These are phyloP conservation scores for Tryphoninae sp. DNA, from an alignment of 2,888 invertebrate genomes.

Conservation along the genomic window DNA sequence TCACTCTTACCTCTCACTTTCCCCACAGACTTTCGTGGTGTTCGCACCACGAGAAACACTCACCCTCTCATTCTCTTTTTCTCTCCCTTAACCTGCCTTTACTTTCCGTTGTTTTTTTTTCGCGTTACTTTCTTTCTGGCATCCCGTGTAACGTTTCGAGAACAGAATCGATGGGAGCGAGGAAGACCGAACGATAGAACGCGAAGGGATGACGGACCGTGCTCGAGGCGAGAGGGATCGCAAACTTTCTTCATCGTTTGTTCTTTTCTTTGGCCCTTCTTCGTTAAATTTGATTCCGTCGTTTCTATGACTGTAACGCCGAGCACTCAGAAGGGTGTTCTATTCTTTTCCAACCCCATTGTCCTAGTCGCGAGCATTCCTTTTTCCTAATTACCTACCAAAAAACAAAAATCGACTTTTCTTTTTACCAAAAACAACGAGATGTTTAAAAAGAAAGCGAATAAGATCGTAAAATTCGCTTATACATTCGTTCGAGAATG, in stretches of 20 bases:
- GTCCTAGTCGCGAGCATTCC: not conserved
- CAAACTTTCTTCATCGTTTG: constrained; percentile 68
- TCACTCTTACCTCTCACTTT: constrained; percentile 21
- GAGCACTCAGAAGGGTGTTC: too few relatives aligned
- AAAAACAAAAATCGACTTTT: too few relatives aligned
- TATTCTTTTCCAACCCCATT: too few relatives aligned
- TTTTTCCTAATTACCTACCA: constrained; percentile 65
- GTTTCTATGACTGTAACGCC: constrained; percentile 37
- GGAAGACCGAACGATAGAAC: constrained; percentile 25
- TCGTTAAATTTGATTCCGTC: constrained; percentile 71
- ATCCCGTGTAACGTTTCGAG: constrained; percentile 18
- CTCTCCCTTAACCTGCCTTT: constrained; percentile 46
- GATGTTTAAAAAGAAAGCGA: too few relatives aligned
- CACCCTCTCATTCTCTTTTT: not conserved
- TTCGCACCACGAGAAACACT: constrained; percentile 7
- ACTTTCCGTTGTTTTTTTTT: constrained; percentile 43
- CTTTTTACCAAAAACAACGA: too few relatives aligned
- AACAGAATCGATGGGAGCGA: constrained; percentile 26
- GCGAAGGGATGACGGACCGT: constrained; percentile 51
- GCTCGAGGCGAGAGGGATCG: constrained; percentile 65
- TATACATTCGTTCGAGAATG: constrained; percentile 6
- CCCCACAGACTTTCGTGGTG: constrained; percentile 26
- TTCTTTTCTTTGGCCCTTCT: constrained; percentile 55
- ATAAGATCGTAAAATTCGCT: constrained; percentile 1
- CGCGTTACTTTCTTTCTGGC: constrained; percentile 35